A percentile compares a stretch with the other conserved stretches of the same genome.
Evolutionary conservation across 1,140 invertebrate genomes (phyloP).

Genomic region (Megathymus violae): DNA sequence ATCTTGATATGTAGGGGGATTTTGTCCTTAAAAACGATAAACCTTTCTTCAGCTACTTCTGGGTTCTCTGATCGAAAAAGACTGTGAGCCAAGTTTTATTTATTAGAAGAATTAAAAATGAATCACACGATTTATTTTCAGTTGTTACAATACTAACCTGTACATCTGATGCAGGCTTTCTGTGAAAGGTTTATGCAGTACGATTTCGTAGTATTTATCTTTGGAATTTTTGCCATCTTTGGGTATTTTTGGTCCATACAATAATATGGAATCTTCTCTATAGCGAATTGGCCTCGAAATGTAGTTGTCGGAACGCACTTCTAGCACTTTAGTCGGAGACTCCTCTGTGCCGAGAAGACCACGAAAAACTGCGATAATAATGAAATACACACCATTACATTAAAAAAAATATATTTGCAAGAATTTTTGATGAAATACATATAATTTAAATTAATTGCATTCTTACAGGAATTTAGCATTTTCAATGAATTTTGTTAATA

Average conservation of each 20-base stretch:
- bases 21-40: constrained; percentile 89
- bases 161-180: constrained; percentile 87
- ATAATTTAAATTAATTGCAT: too few relatives aligned
- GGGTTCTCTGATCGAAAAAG: constrained; percentile 88
- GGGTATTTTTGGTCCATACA: constrained; percentile 85
- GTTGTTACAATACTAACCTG: too few relatives aligned
- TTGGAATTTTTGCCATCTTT: constrained; percentile 67
- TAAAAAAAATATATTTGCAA: too few relatives aligned
- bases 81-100: constrained; percentile 88
- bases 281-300: constrained; percentile 85
- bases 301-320: constrained; percentile 88
- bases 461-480: constrained; percentile 74
- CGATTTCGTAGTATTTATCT: constrained; percentile 87
- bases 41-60: constrained; percentile 87
- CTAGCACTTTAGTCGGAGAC: constrained; percentile 86
- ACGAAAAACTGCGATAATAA: constrained; percentile 74
- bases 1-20: constrained; percentile 88
- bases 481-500: constrained; percentile 29
- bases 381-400: too few relatives aligned
- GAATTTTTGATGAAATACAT: too few relatives aligned
- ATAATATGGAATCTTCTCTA: constrained; percentile 88
- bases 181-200: constrained; percentile 88
- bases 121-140: constrained; percentile 8
- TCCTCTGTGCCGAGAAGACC: constrained; percentile 80
- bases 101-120: constrained; percentile 7